phyloP scores from a whole-genome alignment of 2,888 invertebrate species.

The Oligia latruncula region DNA sequence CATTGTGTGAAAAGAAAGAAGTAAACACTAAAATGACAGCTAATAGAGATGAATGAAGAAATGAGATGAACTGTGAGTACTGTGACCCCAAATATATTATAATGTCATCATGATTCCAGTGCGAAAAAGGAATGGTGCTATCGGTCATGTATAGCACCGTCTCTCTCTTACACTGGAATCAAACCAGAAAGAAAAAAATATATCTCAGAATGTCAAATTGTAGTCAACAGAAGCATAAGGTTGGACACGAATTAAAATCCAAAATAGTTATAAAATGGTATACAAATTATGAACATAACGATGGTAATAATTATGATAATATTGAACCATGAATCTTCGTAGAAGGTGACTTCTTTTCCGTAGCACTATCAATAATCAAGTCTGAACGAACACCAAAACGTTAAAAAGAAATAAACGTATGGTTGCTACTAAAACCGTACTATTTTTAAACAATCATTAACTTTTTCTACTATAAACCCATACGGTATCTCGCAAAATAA shows the following conservation, averaged over 20 bases:
- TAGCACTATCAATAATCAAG: not conserved
- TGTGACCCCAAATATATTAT: not conserved
- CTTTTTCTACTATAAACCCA: slow-evolving; percentile 2
- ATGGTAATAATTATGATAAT: not conserved
- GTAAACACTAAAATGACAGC: not conserved
- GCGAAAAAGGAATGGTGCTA: too few relatives aligned
- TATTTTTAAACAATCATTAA: slow-evolving; percentile 40
- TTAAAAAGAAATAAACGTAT: not conserved
- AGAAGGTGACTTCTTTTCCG: not conserved
- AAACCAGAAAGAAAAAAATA: too few relatives aligned
- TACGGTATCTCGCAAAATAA: slow-evolving; percentile 20
- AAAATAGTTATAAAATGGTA: too few relatives aligned
- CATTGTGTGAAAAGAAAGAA: not conserved
- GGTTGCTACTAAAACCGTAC: slow-evolving; percentile 26
- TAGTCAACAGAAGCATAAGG: too few relatives aligned
- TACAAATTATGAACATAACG: not conserved
- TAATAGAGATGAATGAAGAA: not conserved
- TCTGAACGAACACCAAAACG: not conserved
- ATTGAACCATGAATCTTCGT: not conserved
- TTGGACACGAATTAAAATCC: not conserved
- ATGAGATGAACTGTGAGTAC: not conserved
- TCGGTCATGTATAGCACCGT: too few relatives aligned
- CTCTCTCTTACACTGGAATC: too few relatives aligned
- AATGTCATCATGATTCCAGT: too few relatives aligned
- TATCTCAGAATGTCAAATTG: too few relatives aligned